Percentiles rank a stretch among this genome's conserved stretches.
These are phyloP conservation scores for Marcusenius ussheri DNA, from an alignment of 2,113 vertebrate genomes.

Conservation along the genomic window DNA sequence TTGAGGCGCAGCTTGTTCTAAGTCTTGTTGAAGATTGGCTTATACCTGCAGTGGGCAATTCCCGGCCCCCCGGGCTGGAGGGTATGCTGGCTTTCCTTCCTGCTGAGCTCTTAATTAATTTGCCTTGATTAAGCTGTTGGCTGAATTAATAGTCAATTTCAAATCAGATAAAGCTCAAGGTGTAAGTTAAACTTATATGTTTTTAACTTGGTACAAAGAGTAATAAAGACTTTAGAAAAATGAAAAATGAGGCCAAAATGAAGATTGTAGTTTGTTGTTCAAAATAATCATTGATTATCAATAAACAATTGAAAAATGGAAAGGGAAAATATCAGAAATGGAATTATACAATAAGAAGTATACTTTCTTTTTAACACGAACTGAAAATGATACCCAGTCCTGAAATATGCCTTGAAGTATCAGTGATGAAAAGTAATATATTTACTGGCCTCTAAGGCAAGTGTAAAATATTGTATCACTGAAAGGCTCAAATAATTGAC, in stretches of 20 bases:
- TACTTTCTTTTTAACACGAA: not conserved
- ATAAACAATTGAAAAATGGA: not conserved
- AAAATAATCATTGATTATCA: not conserved
- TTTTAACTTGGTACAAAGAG: not conserved
- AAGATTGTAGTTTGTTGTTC: not conserved
- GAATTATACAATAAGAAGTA: not conserved
- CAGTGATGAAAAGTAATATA: not conserved
- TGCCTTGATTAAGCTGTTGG: not conserved
- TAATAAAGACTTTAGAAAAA: not conserved
- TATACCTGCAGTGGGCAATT: not conserved
- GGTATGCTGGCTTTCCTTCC: not conserved
- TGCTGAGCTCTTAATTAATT: constrained; percentile 1
- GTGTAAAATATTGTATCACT: not conserved
- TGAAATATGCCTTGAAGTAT: not conserved
- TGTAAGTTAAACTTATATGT: not conserved
- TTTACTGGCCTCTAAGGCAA: not conserved
- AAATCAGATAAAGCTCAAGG: constrained; percentile 5
- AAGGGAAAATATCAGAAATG: not conserved
- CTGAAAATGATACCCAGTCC: not conserved
- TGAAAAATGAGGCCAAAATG: not conserved
- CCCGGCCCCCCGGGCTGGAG: not conserved
- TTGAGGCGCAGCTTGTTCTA: not conserved
- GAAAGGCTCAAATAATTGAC: not conserved
- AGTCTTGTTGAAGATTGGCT: not conserved
- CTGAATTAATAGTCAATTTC: not conserved